These are phyloP conservation scores for Petrocephalus schoutedeni DNA, from an alignment of 2,797 vertebrate genomes.

Conservation along the genomic window DNA sequence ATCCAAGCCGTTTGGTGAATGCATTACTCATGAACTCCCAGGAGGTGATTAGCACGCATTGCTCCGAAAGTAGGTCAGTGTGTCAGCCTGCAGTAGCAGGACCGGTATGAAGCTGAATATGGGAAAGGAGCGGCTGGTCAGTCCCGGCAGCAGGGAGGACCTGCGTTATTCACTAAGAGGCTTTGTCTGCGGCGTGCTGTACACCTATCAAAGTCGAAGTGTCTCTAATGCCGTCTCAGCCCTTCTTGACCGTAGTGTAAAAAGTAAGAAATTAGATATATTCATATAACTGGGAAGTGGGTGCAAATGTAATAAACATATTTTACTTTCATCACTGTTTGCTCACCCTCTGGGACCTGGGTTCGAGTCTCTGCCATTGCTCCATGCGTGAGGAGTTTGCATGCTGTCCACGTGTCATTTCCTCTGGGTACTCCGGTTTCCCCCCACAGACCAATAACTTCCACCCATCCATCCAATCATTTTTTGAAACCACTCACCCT, in stretches of 20 bases:
- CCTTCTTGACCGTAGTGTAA: neutral
- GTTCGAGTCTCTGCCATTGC: neutral
- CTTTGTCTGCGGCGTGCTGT: neutral
- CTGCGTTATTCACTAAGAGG: neutral
- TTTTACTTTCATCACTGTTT: neutral
- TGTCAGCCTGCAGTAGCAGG: conserved; percentile 36
- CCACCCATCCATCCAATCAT: no score
- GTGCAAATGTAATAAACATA: neutral
- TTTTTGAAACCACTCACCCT: no score
- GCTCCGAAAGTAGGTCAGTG: conserved; percentile 53
- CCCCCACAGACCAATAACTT: neutral
- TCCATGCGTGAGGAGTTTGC: neutral
- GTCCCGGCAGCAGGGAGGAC: neutral
- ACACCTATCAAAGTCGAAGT: neutral
- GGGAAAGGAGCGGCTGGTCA: neutral
- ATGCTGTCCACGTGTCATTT: neutral
- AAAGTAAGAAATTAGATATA: neutral
- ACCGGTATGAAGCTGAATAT: neutral
- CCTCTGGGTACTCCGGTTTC: neutral
- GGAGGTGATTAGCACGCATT: neutral
- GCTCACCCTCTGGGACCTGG: neutral
- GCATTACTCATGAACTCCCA: neutral
- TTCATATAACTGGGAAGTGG: neutral
- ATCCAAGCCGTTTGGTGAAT: neutral
- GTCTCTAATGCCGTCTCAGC: neutral